A percentile compares a stretch with the other conserved stretches of the same genome.
phyloP scores from a whole-genome alignment of 1,140 invertebrate species.

The Dendroctonus ponderosae region DNA sequence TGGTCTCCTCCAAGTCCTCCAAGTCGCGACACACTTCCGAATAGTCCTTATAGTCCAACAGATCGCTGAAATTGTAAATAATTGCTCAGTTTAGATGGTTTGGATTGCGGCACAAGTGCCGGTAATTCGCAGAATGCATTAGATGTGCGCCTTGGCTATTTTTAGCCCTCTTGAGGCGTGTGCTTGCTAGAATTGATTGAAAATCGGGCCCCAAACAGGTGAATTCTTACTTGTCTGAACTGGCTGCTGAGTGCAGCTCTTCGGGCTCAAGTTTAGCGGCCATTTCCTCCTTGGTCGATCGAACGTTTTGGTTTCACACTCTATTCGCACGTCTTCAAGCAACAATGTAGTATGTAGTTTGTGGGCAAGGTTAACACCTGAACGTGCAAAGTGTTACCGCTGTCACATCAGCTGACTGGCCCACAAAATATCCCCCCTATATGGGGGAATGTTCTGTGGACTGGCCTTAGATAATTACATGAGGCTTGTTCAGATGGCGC shows the following conservation, averaged over 20 bases:
- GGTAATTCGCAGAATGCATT: not conserved
- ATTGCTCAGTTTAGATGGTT: not conserved
- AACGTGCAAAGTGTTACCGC: no score
- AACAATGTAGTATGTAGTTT: no score
- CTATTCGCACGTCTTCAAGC: no score
- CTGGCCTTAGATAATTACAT: no score
- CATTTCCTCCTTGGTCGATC: constrained; percentile 50
- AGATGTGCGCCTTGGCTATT: not conserved
- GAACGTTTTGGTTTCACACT: no score
- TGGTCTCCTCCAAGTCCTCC: constrained; percentile 62
- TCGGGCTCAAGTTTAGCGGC: constrained; percentile 67
- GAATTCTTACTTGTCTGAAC: constrained; percentile 71
- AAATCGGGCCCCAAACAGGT: not conserved
- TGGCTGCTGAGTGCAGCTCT: constrained; percentile 78
- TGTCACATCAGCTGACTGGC: no score
- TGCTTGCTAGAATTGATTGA: not conserved
- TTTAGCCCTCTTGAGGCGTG: not conserved
- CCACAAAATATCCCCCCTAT: no score
- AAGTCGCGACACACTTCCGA: constrained; percentile 59
- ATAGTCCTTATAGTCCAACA: constrained; percentile 55
- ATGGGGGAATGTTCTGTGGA: no score
- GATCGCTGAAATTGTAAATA: constrained; percentile 49
- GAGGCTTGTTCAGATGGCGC: no score
- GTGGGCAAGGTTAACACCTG: no score
- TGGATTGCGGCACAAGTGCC: not conserved